A percentile compares a stretch with the other conserved stretches of the same genome.
phyloP scores from a whole-genome alignment of 2,888 invertebrate species.

The Steinernema hermaphroditum region DNA sequence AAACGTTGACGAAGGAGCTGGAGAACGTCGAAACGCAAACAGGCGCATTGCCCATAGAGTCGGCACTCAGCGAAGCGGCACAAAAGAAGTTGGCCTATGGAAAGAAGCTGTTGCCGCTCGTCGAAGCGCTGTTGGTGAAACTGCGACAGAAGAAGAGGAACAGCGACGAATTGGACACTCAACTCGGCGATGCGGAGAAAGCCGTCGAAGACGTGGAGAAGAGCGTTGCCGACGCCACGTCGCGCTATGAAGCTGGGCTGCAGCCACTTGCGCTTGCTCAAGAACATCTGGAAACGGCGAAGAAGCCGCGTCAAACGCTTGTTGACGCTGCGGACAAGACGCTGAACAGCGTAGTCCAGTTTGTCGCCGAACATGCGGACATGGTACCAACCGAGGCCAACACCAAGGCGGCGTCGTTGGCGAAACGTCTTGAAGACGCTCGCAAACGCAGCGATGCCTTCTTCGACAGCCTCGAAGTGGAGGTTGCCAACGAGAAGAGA shows the following conservation, averaged over 20 bases:
- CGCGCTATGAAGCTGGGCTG: background rate
- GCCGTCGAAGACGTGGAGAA: background rate
- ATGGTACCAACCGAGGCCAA: background rate
- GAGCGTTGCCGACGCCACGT: background rate
- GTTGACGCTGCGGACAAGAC: background rate
- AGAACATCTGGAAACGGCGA: background rate
- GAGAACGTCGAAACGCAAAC: background rate
- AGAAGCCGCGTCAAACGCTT: background rate
- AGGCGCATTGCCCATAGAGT: background rate
- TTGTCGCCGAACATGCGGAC: background rate
- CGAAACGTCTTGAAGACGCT: slow-evolving; percentile 32
- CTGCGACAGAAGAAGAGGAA: slow-evolving; percentile 14
- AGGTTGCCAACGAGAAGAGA: background rate
- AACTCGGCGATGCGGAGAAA: slow-evolving; percentile 27
- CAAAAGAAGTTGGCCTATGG: background rate
- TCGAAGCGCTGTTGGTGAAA: background rate
- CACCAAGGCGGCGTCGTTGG: background rate
- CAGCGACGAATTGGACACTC: background rate
- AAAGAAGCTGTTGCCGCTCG: background rate
- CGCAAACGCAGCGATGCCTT: slow-evolving; percentile 6
- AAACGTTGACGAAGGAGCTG: background rate
- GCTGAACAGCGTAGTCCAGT: background rate
- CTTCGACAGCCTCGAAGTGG: background rate
- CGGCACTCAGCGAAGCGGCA: background rate
- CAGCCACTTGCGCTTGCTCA: background rate